Base-by-base conservation (phyloP, 1,140 invertebrate species). In the Heliconius hewitsoni region DNA sequence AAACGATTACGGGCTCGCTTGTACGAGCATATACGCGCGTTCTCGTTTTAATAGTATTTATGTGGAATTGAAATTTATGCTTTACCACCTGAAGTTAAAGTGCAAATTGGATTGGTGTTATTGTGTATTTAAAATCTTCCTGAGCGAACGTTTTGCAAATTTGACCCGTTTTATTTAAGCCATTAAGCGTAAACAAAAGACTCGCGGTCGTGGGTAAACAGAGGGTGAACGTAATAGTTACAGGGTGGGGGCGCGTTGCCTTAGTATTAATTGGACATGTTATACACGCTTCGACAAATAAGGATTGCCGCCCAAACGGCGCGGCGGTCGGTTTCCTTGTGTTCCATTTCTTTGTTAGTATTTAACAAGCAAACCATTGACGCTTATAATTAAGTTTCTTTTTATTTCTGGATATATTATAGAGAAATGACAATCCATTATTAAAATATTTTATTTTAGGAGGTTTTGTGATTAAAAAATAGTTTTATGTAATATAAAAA, bases 171-270 rank as follows among this genome's bases (percentile, higher is more conserved):
- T 91, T 90, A 90, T 92, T 91, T 91, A 89, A 91, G 89, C 89
- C 91, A 91, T 94, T 94, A 91, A 89, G 85, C 91, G 88, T 91
- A 90, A 89, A 91, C 91, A 92, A 94, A 91, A 93, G 91, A 91
- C 86, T 89, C 83, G 83, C 83, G 85, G 86, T 80, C 84, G 84
- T 86, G 83, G 79, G 87, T 89, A 87, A 90, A 87, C 86, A 86
- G 87, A 86, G 86, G 87, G 86, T 79, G 85, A 84, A 86, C 84
- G 85, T 89, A 89, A 91, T 91, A 89, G 91, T 90, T 89, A 89
- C 87, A 85, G 85, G 86, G 89, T 83, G 87, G 84, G 82, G 84
- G 84, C 83, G 81, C 79, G 74, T 77, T 85, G 86, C 84, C 88
- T 89, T 86, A 85, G 85, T 89, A 87, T 91, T 92, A 91, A 92